Evolutionary conservation across 2,888 invertebrate genomes (phyloP), one percentile per base, ranked within the genome.

Genomic region (Escarpia spicata): DNA sequence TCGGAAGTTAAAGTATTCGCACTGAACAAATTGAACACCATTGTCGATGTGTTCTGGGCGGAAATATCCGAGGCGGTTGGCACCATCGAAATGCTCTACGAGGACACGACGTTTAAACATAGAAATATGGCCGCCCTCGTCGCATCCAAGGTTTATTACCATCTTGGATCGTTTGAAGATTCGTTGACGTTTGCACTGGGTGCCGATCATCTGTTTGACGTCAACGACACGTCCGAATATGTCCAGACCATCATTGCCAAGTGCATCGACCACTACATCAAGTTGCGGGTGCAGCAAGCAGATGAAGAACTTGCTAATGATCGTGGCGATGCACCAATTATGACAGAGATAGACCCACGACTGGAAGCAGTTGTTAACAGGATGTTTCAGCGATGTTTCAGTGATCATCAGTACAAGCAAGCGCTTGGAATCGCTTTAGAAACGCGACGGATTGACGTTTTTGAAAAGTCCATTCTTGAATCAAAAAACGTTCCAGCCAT

Each of bases 21-120:
- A 31, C 97, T 99, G 95, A 98, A 98, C 96, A 99, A 99, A 96
- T 97, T 99, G 95, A 98, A 99, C 97, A 97, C 97, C 96, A 98
- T 99, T 95, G 99, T 99, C 0, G 99, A 99, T 96, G 98, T 99
- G 96, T 99, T 99, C 97, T 99, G 99, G 99, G 98, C 99, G 12
- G 99, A 99, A 97, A 99, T 99, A 95, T 99, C 99, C 0, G 99
- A 99, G 97, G 98, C 99, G 26, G 98, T 99, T 95, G 98, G 98
- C 95, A 99, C 99, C 97, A 99, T 99, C 95, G 99, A 99, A 97
- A 98, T 98, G 96, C 97, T 99, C 52, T 98, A 99, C 96, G 99
- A 99, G 97, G 99, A 99, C 96, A 98, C 98, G 95, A 97, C 97
- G 98, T 99, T 96, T 95, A 96, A 94, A 97, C 98, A 99, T 96